Evolutionary conservation across 2,888 invertebrate genomes (phyloP), one percentile per base, ranked within the genome.

Genomic region (Netelia fuscicornis): DNA sequence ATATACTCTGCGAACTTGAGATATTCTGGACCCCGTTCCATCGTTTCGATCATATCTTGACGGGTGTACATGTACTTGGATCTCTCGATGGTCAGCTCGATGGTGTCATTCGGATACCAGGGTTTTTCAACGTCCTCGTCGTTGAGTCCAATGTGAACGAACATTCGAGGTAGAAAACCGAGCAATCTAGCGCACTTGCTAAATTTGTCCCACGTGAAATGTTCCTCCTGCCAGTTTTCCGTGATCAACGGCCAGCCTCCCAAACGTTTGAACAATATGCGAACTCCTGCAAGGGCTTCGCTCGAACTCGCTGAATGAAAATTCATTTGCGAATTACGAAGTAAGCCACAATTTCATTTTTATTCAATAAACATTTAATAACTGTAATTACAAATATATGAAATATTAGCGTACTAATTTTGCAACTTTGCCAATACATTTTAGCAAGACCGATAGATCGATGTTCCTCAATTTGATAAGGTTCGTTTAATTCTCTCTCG

Each of bases 81-180:
- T 81, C 86, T 77, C 56, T 87, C 84, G 42, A 88, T 65, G 44
- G 85, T 88, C 6, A 88, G 74, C 58, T 86, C 83, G 64, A 88
- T 85, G 8, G 86, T 88, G 75, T 88, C 88, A 23, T 88, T 88
- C 10, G 74, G 6, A 80, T 60, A 80, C 87, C 86, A 88, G 11
- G 83, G 60, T 56, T 84, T 83, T 20, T 86, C 83, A 25, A 88
- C 81, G 65, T 88, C 85, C 25, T 86, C 87, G n/a, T 85, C 86
- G 67, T 88, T 87, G 6, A 88, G 76, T 1, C 84, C 88, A 58
- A 88, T 62, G 77, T 87, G 85, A 54, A 88, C 80, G 72, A 88
- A 88, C 86, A 88, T 88, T 68, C 85, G 80, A 64, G 88, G 87
- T 56, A 88, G 56, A 75, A 88, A 88, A 62, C 88, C 88, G 13